These are phyloP conservation scores for Regulus satrapa DNA, from an alignment of 2,113 vertebrate species.

Conservation along the genomic window DNA sequence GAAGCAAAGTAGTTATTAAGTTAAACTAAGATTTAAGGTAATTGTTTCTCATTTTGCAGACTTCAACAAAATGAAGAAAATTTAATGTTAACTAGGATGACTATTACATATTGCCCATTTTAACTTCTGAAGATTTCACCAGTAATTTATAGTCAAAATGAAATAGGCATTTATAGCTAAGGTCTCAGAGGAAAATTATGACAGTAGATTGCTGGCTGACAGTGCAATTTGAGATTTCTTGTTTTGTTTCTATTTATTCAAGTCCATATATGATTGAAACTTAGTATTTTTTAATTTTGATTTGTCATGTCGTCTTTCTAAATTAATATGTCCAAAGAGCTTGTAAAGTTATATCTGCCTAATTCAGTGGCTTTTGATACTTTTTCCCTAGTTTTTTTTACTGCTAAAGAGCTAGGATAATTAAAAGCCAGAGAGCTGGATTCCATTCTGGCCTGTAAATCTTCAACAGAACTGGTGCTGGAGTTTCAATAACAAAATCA, in stretches of 20 bases:
- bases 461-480: conserved; percentile 39
- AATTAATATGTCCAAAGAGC: neutral
- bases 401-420: conserved; percentile 11
- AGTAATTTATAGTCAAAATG: neutral
- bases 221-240: neutral
- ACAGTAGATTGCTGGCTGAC: neutral
- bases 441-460: conserved; percentile 58
- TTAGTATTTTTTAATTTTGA: neutral
- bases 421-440: conserved; percentile 37
- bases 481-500: conserved; percentile 60
- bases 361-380: neutral
- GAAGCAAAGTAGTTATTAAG: neutral
- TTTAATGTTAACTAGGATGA: neutral
- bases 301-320: neutral
- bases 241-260: neutral
- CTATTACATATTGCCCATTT: neutral
- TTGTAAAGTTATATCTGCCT: neutral
- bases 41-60: neutral
- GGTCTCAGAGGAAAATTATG: neutral
- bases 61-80: neutral
- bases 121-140: neutral
- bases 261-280: neutral
- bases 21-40: neutral
- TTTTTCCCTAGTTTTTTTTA: neutral
- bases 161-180: neutral